Evolutionary conservation across 2,888 invertebrate species (phyloP).

Genomic region (Dimorphilus gyrociliatus): DNA sequence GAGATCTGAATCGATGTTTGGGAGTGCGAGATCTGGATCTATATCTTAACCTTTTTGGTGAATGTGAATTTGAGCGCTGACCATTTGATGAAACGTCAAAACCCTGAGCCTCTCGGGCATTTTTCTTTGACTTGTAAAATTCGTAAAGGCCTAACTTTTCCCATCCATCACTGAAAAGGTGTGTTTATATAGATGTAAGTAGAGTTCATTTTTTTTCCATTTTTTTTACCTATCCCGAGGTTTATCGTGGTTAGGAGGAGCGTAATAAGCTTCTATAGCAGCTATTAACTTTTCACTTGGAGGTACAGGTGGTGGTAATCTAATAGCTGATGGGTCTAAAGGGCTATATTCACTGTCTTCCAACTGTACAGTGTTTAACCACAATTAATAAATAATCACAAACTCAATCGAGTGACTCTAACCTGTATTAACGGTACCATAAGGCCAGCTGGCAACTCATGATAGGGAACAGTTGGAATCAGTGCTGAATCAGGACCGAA

Average conservation of each 20-base stretch:
- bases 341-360: constrained; percentile 79
- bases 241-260: constrained; percentile 78
- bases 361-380: constrained; percentile 42
- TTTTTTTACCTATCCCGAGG: constrained; percentile 54
- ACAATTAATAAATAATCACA: background rate
- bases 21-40: no score
- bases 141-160: constrained; percentile 92
- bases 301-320: constrained; percentile 83
- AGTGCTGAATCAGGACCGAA: constrained; percentile 24
- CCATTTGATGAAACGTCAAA: no score
- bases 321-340: constrained; percentile 70
- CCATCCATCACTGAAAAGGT: constrained; percentile 65
- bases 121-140: constrained; percentile 88
- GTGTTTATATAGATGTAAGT: background rate
- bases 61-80: no score
- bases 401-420: constrained; percentile 16
- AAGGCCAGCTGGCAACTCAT: constrained; percentile 86
- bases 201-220: background rate
- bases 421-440: constrained; percentile 92
- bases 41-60: no score
- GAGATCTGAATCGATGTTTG: no score
- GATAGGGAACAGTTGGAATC: constrained; percentile 81
- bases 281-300: constrained; percentile 79
- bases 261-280: constrained; percentile 90
- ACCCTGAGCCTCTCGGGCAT: no score